These are phyloP conservation scores for Eulemur albifrons DNA, from an alignment of 2,797 vertebrate species.

Conservation along the genomic window DNA sequence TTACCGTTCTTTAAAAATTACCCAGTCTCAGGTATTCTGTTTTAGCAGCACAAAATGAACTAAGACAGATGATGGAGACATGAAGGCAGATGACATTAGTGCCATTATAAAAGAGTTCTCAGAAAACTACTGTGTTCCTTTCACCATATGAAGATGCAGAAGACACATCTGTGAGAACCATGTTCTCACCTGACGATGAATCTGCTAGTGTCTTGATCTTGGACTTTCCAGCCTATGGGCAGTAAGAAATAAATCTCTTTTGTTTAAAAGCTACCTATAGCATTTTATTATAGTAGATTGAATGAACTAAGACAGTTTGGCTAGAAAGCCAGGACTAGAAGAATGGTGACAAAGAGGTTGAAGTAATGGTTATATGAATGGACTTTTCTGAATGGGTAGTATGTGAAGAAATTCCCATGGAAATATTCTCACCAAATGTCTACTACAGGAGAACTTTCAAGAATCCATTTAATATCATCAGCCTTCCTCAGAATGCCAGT, in stretches of 20 bases:
- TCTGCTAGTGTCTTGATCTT: not conserved
- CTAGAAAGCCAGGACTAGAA: not conserved
- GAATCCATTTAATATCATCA: not conserved
- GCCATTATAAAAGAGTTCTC: not conserved
- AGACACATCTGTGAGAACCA: not conserved
- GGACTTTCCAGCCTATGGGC: too few species aligned
- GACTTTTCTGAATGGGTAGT: not conserved
- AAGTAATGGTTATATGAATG: not conserved
- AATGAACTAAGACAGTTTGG: not conserved
- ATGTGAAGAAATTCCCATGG: not conserved
- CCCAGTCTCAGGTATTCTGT: not conserved
- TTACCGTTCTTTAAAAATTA: not conserved
- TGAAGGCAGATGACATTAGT: not conserved
- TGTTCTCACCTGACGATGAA: not conserved
- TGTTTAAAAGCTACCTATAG: not conserved
- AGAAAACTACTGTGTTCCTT: not conserved
- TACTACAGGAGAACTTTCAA: not conserved
- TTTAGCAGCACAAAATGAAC: not conserved
- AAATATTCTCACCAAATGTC: not conserved
- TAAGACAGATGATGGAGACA: not conserved
- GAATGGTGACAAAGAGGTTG: not conserved
- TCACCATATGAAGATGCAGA: not conserved
- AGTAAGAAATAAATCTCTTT: not conserved
- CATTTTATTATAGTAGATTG: not conserved
- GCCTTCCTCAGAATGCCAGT: not conserved